phyloP scores from a whole-genome alignment of 2,888 invertebrate species.

The Tiphia femorata region DNA sequence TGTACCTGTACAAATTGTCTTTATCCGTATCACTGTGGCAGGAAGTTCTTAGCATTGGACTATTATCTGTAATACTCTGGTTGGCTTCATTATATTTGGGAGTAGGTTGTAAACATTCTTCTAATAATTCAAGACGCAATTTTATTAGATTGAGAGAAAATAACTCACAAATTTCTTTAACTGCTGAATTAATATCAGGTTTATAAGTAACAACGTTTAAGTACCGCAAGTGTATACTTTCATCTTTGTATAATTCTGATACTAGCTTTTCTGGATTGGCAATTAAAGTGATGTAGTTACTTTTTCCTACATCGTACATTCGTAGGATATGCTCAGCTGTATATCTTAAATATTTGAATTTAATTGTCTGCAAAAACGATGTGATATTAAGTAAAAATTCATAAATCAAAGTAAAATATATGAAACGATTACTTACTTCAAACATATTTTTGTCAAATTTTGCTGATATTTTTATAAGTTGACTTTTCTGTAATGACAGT shows the following conservation, averaged over 20 bases:
- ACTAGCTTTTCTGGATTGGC: slow-evolving; percentile 67
- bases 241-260: slow-evolving; percentile 69
- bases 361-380: slow-evolving; percentile 61
- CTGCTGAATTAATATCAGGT: slow-evolving; percentile 71
- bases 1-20: slow-evolving; percentile 54
- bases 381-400: background rate
- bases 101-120: slow-evolving; percentile 63
- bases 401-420: background rate
- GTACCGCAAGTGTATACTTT: slow-evolving; percentile 67
- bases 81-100: slow-evolving; percentile 37
- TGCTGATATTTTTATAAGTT: slow-evolving; percentile 26
- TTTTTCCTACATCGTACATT: slow-evolving; percentile 65
- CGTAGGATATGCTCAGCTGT: slow-evolving; percentile 70
- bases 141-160: slow-evolving; percentile 65
- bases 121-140: slow-evolving; percentile 64
- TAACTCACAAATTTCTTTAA: slow-evolving; percentile 66
- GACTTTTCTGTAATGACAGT: slow-evolving; percentile 29
- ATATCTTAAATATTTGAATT: slow-evolving; percentile 68
- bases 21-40: slow-evolving; percentile 38
- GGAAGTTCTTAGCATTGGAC: slow-evolving; percentile 10
- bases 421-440: slow-evolving; percentile 11
- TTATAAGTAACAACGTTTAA: slow-evolving; percentile 54
- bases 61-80: slow-evolving; percentile 52
- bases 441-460: slow-evolving; percentile 28
- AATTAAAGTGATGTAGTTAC: slow-evolving; percentile 67